Evolutionary conservation across 2,888 invertebrate species (phyloP).

Genomic region (Watsonalla cultraria): DNA sequence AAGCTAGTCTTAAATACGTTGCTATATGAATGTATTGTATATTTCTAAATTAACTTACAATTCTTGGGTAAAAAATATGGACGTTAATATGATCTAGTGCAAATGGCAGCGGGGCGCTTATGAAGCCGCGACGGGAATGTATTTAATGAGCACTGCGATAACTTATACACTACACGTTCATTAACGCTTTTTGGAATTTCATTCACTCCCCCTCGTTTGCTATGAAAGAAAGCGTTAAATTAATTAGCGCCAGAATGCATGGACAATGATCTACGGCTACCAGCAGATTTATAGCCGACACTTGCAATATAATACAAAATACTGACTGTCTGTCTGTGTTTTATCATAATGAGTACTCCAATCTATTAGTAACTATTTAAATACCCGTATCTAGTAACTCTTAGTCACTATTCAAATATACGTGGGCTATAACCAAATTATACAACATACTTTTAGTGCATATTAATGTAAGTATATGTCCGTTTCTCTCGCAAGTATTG

Average conservation of each 20-base stretch:
- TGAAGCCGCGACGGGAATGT: slow-evolving; percentile 50
- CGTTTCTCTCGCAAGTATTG: too few species aligned
- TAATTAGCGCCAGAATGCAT: slow-evolving; percentile 64
- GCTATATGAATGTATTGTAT: too few species aligned
- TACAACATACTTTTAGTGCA: too few species aligned
- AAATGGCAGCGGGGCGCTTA: slow-evolving; percentile 31
- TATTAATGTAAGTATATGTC: too few species aligned
- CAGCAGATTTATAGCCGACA: slow-evolving; percentile 40
- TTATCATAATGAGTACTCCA: background rate
- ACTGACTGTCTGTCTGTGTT: background rate
- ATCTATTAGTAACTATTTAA: background rate
- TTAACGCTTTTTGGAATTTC: slow-evolving; percentile 69
- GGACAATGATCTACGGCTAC: slow-evolving; percentile 52
- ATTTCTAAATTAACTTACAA: too few species aligned
- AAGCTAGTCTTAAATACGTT: too few species aligned
- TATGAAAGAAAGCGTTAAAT: slow-evolving; percentile 61
- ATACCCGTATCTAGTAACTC: background rate
- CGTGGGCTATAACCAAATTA: too few species aligned
- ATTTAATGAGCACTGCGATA: slow-evolving; percentile 62
- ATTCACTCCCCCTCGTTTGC: slow-evolving; percentile 58
- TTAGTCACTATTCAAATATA: too few species aligned
- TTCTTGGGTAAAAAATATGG: background rate
- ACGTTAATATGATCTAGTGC: slow-evolving; percentile 7
- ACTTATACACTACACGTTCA: slow-evolving; percentile 64
- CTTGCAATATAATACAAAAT: slow-evolving; percentile 6